phyloP scores from a whole-genome alignment of 1,140 invertebrate species.

The Formica selysi region DNA sequence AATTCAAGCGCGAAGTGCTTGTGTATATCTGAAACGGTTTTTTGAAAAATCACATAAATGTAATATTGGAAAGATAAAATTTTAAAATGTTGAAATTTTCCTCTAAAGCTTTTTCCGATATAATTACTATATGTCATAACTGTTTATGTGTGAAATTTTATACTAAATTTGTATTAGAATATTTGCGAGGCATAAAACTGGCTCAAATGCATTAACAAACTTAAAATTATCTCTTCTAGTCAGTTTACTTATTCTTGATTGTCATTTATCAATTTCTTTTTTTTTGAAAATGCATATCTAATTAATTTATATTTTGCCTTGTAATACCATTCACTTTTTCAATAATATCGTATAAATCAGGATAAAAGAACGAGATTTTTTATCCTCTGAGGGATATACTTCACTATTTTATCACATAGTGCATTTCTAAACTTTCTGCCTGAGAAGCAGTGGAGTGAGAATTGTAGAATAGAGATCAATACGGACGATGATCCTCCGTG shows the following conservation, averaged over 20 bases:
- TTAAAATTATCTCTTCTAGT: neutral
- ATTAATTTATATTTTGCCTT: neutral
- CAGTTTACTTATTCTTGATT: neutral
- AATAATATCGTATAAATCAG: neutral
- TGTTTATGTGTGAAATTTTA: neutral
- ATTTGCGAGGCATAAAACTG: neutral
- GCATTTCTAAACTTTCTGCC: conserved; percentile 29
- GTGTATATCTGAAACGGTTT: neutral
- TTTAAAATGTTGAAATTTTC: neutral
- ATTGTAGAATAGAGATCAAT: conserved; percentile 67
- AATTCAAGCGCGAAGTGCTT: neutral
- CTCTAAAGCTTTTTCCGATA: neutral
- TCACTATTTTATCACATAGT: conserved; percentile 9
- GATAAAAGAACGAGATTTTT: neutral
- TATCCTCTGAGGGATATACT: conserved; percentile 5
- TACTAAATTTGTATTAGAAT: neutral
- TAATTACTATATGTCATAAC: neutral
- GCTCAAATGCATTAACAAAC: neutral
- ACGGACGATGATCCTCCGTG: conserved; percentile 69
- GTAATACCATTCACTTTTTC: neutral
- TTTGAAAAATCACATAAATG: neutral
- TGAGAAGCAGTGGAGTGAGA: conserved; percentile 40
- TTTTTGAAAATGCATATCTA: neutral
- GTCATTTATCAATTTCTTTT: neutral
- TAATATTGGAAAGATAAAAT: neutral